Evolutionary conservation across 2,113 vertebrate genomes (phyloP).

Genomic region (Diadophis punctatus): DNA sequence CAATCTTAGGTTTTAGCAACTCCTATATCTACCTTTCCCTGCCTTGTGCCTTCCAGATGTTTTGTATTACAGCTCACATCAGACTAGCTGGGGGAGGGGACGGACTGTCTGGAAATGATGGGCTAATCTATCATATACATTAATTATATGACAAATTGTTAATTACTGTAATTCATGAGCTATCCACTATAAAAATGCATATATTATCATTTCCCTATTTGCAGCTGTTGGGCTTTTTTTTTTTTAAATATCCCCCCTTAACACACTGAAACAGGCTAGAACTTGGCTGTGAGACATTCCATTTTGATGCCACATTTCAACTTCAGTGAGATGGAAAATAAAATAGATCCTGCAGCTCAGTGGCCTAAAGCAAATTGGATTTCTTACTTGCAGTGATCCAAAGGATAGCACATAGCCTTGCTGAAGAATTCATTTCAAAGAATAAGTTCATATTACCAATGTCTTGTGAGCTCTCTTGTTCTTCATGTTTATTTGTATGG

Average conservation of each 20-base stretch:
- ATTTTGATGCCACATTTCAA: constrained; percentile 19
- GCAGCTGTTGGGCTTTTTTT: background rate
- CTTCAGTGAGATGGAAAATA: background rate
- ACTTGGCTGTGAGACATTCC: background rate
- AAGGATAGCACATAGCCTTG: constrained; percentile 32
- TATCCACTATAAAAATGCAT: background rate
- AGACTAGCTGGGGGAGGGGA: background rate
- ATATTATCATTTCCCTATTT: background rate
- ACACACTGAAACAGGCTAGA: background rate
- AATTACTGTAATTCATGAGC: background rate
- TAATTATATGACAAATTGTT: background rate
- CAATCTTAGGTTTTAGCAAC: background rate
- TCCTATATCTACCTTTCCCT: background rate
- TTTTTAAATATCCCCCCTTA: background rate
- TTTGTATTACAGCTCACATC: background rate
- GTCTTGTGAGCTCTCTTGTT: constrained; percentile 34
- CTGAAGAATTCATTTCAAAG: constrained; percentile 44
- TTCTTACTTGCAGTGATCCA: constrained; percentile 50
- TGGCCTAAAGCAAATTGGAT: constrained; percentile 3
- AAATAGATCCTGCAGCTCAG: constrained; percentile 37
- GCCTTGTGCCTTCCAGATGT: background rate
- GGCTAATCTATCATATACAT: background rate
- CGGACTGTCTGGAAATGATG: background rate
- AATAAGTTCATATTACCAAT: constrained; percentile 51
- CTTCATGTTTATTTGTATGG: constrained; percentile 11